Evolutionary conservation across 2,888 invertebrate species (phyloP).

Genomic region (Ormyrus pomaceus): DNA sequence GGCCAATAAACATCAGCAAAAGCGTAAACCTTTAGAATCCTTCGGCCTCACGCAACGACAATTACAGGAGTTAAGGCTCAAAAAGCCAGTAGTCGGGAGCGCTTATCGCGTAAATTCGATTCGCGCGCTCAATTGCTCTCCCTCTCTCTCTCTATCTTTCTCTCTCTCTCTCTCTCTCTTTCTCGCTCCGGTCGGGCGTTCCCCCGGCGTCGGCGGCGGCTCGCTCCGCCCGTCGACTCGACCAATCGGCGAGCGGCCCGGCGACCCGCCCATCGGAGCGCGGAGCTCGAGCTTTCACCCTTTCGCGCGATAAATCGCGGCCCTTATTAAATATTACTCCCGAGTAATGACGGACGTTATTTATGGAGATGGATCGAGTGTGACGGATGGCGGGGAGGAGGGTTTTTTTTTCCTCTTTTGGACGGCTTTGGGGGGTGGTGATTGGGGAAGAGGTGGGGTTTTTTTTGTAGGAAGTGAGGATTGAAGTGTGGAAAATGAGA

Average conservation of each 20-base stretch:
- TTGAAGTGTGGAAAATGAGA: too few species aligned
- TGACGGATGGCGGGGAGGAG: background rate
- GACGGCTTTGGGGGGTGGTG: too few species aligned
- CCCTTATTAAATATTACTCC: conserved; percentile 42
- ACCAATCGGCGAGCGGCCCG: conserved; percentile 26
- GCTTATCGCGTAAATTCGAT: background rate
- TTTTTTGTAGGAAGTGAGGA: too few species aligned
- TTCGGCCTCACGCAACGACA: too few species aligned
- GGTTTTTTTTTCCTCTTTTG: too few species aligned
- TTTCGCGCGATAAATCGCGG: conserved; percentile 6
- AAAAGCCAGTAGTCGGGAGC: background rate
- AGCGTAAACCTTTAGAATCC: too few species aligned
- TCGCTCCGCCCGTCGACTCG: conserved; percentile 2
- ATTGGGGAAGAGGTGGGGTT: too few species aligned
- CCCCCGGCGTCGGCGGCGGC: background rate
- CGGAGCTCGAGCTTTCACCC: conserved; percentile 24
- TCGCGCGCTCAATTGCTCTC: background rate
- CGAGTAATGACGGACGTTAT: conserved; percentile 24
- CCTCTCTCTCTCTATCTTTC: too few species aligned
- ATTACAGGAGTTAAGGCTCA: too few species aligned
- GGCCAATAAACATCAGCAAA: too few species aligned
- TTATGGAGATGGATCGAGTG: conserved; percentile 36
- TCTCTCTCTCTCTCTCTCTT: too few species aligned
- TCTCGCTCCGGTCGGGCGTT: background rate
- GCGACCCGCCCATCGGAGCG: background rate